Base-by-base conservation (phyloP, 2,113 vertebrate genomes). In the Atrichornis clamosus region DNA sequence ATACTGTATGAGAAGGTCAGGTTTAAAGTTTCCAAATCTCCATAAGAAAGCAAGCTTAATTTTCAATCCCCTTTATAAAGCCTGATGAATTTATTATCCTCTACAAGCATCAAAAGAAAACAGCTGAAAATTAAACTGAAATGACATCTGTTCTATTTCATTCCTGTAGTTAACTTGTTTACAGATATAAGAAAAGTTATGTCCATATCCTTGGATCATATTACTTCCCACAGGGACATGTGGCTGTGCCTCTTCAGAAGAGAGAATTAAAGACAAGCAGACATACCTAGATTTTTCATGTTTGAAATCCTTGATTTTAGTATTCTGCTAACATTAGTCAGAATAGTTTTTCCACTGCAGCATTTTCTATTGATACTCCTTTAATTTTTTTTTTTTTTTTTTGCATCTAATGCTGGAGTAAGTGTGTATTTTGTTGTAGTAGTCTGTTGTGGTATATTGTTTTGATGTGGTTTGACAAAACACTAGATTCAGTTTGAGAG, bases 1-100 rank as follows among this genome's bases (percentile, higher is more conserved):
- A 97, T 97, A 97, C 97, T 97, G 96, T 94, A 96, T 92, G 97
- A 98, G 95, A 98, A 98, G 96, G 97, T 98, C 97, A 97, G 96
- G 97, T 98, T 97, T 98, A 96, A 96, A 89, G 88, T 98, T 98
- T 97, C 97, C 90, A 74, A 84, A 97, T 94, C 95, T 93, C 93
- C 78, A 49, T 95, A 96, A 97, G 97, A 97, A 97, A 97, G 93
- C 81, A 90, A 87, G 94, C 79, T 93, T 93, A 90, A 91, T 89
- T 96, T 96, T 83, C 85, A 93, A 67, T 91, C 75, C 89, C 63
- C 20, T 90, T 87, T 85, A 75, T 92, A 77, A 94, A 96, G 65
- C 94, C 56, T 89, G 73, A 89, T 94, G 78, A 90, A 81, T 94
- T 88, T 95, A 90, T 93, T 96, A 93, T 96, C 81, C 65, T 88